Conservation (phyloP, 2,113 vertebrate genomes). For the Leucosticte australis region DNA sequence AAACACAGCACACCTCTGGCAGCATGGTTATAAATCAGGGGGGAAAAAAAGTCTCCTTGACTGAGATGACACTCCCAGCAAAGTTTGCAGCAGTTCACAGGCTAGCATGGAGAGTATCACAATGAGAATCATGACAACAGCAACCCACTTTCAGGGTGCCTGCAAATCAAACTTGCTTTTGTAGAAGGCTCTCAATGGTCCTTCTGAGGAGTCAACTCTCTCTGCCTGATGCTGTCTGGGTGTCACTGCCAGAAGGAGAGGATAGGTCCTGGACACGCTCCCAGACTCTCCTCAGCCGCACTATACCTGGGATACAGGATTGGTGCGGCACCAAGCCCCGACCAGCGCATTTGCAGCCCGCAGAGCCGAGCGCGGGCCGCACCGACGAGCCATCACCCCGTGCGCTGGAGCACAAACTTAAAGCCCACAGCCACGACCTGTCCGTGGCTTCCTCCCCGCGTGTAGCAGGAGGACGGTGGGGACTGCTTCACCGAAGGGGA, state of each 20-base stretch:
- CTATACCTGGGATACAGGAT: not conserved
- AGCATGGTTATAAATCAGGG: not conserved
- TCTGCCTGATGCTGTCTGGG: not conserved
- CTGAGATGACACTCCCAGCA: too few relatives aligned
- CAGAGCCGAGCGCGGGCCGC: not conserved
- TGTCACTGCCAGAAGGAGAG: not conserved
- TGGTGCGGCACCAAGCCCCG: not conserved
- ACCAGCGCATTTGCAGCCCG: not conserved
- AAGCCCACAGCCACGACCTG: not conserved
- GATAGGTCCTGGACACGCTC: fast-evolving
- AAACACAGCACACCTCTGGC: not conserved
- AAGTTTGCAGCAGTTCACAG: not conserved
- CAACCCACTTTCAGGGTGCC: not conserved
- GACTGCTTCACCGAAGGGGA: too few relatives aligned
- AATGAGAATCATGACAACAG: not conserved
- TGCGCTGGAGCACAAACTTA: fast-evolving
- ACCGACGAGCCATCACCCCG: not conserved
- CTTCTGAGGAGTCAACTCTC: not conserved
- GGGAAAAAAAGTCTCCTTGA: not conserved
- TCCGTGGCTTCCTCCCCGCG: fast-evolving
- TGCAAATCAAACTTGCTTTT: not conserved
- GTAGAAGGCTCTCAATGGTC: not conserved
- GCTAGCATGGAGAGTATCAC: fast-evolving
- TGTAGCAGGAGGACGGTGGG: fast-evolving
- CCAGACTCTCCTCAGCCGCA: not conserved